phyloP scores from a whole-genome alignment of 2,797 vertebrate species.

The Pangasius djambal region DNA sequence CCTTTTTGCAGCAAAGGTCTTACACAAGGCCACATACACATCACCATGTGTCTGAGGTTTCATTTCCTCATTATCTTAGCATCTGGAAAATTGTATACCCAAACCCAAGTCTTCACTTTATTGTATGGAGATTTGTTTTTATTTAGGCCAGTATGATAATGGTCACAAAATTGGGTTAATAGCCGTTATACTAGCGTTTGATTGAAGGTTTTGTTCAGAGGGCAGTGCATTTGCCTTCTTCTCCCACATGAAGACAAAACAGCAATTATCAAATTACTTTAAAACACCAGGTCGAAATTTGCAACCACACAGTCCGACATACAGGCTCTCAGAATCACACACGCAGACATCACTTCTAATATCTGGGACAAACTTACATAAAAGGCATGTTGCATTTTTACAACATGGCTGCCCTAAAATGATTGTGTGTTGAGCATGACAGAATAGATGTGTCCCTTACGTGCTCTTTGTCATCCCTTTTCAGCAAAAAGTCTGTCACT shows the following conservation, averaged over 20 bases:
- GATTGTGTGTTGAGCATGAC: slow-evolving; percentile 67
- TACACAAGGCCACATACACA: slow-evolving; percentile 49
- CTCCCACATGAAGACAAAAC: slow-evolving; percentile 39
- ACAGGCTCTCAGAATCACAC: slow-evolving; percentile 5
- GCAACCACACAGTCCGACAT: slow-evolving; percentile 6
- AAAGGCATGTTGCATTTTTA: slow-evolving; percentile 53
- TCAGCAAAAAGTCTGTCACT: slow-evolving; percentile 70
- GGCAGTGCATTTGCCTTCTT: slow-evolving; percentile 23
- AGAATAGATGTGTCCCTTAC: slow-evolving; percentile 59
- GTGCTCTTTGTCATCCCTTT: slow-evolving; percentile 66
- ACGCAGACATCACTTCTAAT: slow-evolving; percentile 30
- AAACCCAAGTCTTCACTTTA: background rate
- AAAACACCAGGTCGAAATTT: slow-evolving; percentile 33
- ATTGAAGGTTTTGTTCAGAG: slow-evolving; percentile 25
- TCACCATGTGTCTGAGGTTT: slow-evolving; percentile 51
- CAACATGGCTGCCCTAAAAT: slow-evolving; percentile 66
- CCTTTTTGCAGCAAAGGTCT: slow-evolving; percentile 46
- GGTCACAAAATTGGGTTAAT: slow-evolving; percentile 14
- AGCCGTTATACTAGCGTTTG: slow-evolving; percentile 13
- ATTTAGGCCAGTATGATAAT: background rate
- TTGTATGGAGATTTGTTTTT: background rate
- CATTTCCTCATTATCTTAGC: slow-evolving; percentile 45
- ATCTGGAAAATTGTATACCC: background rate
- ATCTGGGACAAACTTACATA: slow-evolving; percentile 24
- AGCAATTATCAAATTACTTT: slow-evolving; percentile 47